Percentiles rank a stretch among this genome's conserved stretches.
These are phyloP conservation scores for Cherax quadricarinatus DNA, from an alignment of 1,140 invertebrate genomes.

Conservation along the genomic window DNA sequence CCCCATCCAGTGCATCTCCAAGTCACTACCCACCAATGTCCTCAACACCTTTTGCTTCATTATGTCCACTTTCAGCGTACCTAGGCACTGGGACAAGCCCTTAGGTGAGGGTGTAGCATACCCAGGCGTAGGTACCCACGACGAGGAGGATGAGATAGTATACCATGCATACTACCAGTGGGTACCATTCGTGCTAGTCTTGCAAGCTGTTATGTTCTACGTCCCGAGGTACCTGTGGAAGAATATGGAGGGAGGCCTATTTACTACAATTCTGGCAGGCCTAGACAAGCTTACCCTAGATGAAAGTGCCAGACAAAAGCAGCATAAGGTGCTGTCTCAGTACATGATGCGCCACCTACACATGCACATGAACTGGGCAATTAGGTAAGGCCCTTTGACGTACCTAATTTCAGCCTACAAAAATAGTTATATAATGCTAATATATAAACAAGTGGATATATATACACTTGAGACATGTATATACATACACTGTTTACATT, in stretches of 20 bases:
- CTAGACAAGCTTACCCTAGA: slow-evolving; percentile 70
- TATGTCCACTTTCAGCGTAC: slow-evolving; percentile 76
- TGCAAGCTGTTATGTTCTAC: slow-evolving; percentile 78
- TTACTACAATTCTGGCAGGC: slow-evolving; percentile 74
- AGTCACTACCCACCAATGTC: slow-evolving; percentile 77
- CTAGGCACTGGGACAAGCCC: slow-evolving; percentile 56
- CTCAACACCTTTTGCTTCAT: slow-evolving; percentile 78
- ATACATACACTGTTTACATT: background rate
- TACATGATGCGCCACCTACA: slow-evolving; percentile 74
- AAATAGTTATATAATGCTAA: background rate
- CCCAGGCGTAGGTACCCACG: slow-evolving; percentile 75
- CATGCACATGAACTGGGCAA: slow-evolving; percentile 73
- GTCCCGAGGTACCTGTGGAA: slow-evolving; percentile 77
- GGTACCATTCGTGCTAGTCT: slow-evolving; percentile 77
- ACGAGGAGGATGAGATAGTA: slow-evolving; percentile 80
- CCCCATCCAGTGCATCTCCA: slow-evolving; percentile 77
- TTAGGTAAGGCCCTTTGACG: slow-evolving; percentile 44
- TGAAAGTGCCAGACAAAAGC: slow-evolving; percentile 59
- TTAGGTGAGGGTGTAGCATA: slow-evolving; percentile 73
- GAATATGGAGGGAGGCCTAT: slow-evolving; percentile 73
- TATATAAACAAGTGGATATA: background rate
- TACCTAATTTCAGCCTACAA: too few relatives aligned
- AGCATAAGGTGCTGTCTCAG: slow-evolving; percentile 67
- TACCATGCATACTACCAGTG: slow-evolving; percentile 78
- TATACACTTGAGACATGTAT: background rate